phyloP scores from a whole-genome alignment of 1,140 invertebrate species.

The Dryas iulia region DNA sequence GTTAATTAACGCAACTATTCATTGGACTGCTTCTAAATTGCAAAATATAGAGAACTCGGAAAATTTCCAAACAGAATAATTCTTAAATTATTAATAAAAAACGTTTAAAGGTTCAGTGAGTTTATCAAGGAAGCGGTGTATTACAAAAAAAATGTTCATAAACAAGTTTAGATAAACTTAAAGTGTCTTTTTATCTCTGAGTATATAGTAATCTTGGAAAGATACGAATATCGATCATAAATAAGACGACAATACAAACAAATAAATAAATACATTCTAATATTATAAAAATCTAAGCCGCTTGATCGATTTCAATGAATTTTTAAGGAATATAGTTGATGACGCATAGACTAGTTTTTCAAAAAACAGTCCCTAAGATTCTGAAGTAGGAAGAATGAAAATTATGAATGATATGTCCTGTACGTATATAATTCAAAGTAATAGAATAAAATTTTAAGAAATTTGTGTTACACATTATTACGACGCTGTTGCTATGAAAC shows the following conservation, averaged over 20 bases:
- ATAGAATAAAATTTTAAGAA: background rate
- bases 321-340: no score
- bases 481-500: background rate
- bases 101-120: fast-evolving
- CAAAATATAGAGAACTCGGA: background rate
- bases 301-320: no score
- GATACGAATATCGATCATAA: background rate
- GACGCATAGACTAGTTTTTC: no score
- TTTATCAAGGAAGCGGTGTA: background rate
- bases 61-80: background rate
- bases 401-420: no score
- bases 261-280: no score
- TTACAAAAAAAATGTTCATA: background rate
- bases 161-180: background rate
- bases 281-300: no score
- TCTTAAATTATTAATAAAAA: background rate
- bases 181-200: background rate
- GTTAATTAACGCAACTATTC: background rate
- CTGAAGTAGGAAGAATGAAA: no score
- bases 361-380: no score
- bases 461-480: background rate
- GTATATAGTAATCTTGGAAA: background rate
- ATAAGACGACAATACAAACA: background rate
- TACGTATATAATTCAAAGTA: background rate
- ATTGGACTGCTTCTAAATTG: no score